Evolutionary conservation across 2,888 invertebrate species (phyloP).

Genomic region (Heteromyza rotundicornis): DNA sequence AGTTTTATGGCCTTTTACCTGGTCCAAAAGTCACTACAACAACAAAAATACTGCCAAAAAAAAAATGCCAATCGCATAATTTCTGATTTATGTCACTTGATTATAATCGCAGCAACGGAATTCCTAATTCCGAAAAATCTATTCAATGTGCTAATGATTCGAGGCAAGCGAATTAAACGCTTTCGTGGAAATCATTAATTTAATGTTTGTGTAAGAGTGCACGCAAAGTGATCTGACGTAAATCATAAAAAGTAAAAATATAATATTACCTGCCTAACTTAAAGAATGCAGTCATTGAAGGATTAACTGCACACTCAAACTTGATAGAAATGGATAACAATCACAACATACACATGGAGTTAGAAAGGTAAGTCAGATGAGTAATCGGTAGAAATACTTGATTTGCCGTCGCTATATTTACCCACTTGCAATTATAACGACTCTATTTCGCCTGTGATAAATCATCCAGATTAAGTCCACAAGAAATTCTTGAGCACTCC

Average conservation of each 20-base stretch:
- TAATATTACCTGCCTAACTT: neutral
- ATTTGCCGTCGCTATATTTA: too few relatives aligned
- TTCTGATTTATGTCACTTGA: constrained; percentile 26
- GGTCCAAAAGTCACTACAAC: neutral
- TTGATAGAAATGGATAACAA: constrained; percentile 48
- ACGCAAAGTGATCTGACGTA: neutral
- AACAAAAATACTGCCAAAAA: neutral
- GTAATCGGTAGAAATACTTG: neutral
- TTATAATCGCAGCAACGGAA: constrained; percentile 15
- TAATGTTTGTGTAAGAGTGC: neutral
- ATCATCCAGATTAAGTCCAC: too few relatives aligned
- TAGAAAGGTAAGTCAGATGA: constrained; percentile 44
- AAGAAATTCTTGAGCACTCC: too few relatives aligned
- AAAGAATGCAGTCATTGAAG: neutral
- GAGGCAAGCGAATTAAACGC: neutral
- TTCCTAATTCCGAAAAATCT: constrained; percentile 10
- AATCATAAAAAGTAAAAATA: neutral
- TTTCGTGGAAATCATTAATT: neutral
- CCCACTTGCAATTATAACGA: too few relatives aligned
- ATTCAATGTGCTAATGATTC: too few relatives aligned
- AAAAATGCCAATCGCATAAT: neutral
- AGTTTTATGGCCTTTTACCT: neutral
- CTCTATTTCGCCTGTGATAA: too few relatives aligned
- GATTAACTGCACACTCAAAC: neutral
- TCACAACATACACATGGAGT: constrained; percentile 44